phyloP scores from a whole-genome alignment of 2,113 vertebrate genomes.

The Tachysurus fulvidraco region DNA sequence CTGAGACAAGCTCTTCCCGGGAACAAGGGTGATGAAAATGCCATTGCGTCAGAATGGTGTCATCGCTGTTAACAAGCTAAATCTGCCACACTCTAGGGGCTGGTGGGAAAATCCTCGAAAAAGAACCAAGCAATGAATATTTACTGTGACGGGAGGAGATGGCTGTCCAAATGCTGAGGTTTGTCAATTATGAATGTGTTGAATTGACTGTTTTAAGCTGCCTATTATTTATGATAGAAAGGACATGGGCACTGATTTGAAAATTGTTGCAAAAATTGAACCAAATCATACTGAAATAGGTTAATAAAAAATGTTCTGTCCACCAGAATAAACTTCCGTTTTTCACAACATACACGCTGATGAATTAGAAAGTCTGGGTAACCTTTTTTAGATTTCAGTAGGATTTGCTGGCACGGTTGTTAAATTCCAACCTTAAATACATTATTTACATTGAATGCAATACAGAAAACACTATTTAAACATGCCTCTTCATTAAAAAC shows the following conservation, averaged over 20 bases:
- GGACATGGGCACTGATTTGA: neutral
- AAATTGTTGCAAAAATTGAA: neutral
- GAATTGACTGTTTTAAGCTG: conserved; percentile 31
- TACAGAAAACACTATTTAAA: conserved; percentile 45
- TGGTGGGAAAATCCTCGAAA: conserved; percentile 12
- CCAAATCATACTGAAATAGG: neutral
- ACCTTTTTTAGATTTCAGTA: neutral
- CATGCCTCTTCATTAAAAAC: conserved; percentile 14
- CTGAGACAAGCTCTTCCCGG: neutral
- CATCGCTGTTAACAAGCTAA: conserved; percentile 32
- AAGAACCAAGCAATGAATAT: conserved; percentile 18
- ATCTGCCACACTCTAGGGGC: conserved; percentile 9
- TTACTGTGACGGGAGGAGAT: conserved; percentile 9
- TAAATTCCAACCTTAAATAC: conserved; percentile 29
- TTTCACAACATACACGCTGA: neutral
- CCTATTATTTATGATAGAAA: conserved; percentile 5
- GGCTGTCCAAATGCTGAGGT: conserved; percentile 1
- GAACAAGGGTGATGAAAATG: conserved; percentile 25
- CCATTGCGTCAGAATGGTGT: conserved; percentile 29
- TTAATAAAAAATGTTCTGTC: neutral
- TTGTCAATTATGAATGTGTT: neutral
- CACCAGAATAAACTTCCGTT: conserved; percentile 7
- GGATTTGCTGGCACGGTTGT: conserved; percentile 24
- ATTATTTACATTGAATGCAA: conserved; percentile 33
- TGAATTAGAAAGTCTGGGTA: neutral